These are phyloP conservation scores for Vultur gryphus DNA, from an alignment of 2,797 vertebrate genomes.

Conservation along the genomic window DNA sequence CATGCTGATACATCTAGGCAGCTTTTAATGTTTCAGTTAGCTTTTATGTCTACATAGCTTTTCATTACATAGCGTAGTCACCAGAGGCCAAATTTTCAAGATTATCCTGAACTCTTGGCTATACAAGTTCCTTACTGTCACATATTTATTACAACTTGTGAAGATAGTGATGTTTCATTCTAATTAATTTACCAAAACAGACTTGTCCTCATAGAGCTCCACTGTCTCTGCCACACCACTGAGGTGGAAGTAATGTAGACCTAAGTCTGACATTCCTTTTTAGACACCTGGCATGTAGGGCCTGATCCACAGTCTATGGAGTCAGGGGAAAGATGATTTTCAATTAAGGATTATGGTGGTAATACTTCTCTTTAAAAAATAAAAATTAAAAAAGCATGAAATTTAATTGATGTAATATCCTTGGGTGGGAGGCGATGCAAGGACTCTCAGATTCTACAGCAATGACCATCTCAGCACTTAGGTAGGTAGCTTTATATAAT, in stretches of 20 bases:
- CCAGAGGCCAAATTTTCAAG: neutral
- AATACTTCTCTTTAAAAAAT: neutral
- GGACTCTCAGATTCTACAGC: neutral
- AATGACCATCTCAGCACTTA: neutral
- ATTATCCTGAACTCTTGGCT: neutral
- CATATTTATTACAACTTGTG: neutral
- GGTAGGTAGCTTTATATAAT: neutral
- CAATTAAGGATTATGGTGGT: neutral
- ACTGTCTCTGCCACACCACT: neutral
- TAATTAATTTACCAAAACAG: neutral
- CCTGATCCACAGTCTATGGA: neutral
- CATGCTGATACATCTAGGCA: neutral
- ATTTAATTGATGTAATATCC: neutral
- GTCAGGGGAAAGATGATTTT: neutral
- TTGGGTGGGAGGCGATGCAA: neutral
- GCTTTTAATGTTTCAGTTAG: neutral
- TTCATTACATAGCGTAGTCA: neutral
- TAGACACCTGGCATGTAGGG: neutral
- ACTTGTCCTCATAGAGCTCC: neutral
- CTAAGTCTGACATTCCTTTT: neutral
- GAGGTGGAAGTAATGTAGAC: neutral
- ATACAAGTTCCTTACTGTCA: neutral
- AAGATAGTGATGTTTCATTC: neutral
- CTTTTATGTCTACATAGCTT: neutral
- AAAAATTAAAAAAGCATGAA: neutral